Base-by-base conservation (phyloP, 2,113 vertebrate genomes). In the Pleuronectes platessa region DNA sequence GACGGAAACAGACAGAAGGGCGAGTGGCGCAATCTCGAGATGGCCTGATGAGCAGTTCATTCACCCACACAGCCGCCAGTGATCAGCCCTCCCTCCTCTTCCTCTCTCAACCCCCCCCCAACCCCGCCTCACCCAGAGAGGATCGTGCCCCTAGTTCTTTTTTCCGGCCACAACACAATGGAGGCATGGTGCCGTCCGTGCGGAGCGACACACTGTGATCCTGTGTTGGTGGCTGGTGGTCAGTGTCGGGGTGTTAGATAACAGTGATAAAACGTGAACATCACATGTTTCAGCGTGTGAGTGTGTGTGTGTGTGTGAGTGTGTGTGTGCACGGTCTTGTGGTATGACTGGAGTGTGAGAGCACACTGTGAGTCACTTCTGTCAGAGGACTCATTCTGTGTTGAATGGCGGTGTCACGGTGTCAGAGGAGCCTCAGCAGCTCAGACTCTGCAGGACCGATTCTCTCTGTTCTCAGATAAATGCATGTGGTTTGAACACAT, bases 131-230 rank as follows among this genome's bases (percentile, higher is more conserved):
- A 72, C 53, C 71, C 74, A 1, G 66, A 2, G 68, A 82, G 76
- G 74, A 69, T 83, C 45, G 65, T 62, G 71, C 69, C 73, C 77
- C 24, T 89, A 71, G 80, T 85, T 85, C 86, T 84, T 68, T 68
- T 82, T 83, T 91, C 87, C 68, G 78, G 61, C 83, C 37, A 0
- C 47, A 11, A 20, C 79, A 93, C 93, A 94, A 94, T 91, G 85
- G 79, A 84, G 73, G 75, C 92, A 83, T 84, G 91, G 89, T 92
- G 82, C 78, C 42, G 59, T 65, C 20, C 40, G 79, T 10, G 17
- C 86, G 68, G 86, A 61, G 47, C 78, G 6, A 62, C 87, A 56
- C 85, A 79, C 81, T 86, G 84, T 53, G 61, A 37, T 76, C 79
- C 72, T 87, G 87, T 84, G 74, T 78, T 71, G 68, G 85, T 76